A percentile compares a stretch with the other conserved stretches of the same genome.
Evolutionary conservation across 2,797 vertebrate species (phyloP).

Genomic region (Sebastes taczanowskii): DNA sequence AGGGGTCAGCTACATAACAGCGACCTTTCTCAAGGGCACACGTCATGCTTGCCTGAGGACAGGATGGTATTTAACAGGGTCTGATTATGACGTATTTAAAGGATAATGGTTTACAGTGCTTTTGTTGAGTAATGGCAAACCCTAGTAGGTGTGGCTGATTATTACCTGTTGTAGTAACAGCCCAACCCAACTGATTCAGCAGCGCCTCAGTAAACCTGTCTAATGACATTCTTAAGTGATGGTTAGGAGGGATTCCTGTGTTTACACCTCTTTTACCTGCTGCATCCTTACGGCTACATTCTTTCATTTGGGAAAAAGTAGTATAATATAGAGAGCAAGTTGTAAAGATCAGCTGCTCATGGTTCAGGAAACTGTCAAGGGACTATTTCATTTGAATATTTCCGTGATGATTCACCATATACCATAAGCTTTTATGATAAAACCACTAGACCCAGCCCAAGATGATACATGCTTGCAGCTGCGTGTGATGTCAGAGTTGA

Average conservation of each 20-base stretch:
- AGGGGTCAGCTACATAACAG: background rate
- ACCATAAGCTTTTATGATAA: conserved; percentile 4
- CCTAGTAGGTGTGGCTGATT: conserved; percentile 44
- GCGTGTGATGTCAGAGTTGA: conserved; percentile 25
- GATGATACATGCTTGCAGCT: conserved; percentile 16
- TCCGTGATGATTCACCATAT: conserved; percentile 28
- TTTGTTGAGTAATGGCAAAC: conserved; percentile 41
- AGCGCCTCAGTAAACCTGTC: conserved; percentile 44
- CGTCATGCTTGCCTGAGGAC: background rate
- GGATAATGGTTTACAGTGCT: conserved; percentile 14
- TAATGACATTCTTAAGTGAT: conserved; percentile 49
- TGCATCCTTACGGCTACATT: background rate
- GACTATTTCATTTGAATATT: conserved; percentile 45
- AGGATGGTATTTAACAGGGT: background rate
- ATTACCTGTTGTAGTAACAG: conserved; percentile 10
- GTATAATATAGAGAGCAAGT: background rate
- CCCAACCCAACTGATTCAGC: conserved; percentile 20
- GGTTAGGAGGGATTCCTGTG: background rate
- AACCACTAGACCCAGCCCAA: background rate
- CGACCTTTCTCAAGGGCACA: background rate
- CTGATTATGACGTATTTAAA: conserved; percentile 17
- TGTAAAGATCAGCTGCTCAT: background rate
- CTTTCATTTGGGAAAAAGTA: background rate
- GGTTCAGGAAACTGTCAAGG: background rate
- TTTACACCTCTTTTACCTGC: background rate